phyloP scores from a whole-genome alignment of 2,797 vertebrate species.

The Sebastolobus alascanus region DNA sequence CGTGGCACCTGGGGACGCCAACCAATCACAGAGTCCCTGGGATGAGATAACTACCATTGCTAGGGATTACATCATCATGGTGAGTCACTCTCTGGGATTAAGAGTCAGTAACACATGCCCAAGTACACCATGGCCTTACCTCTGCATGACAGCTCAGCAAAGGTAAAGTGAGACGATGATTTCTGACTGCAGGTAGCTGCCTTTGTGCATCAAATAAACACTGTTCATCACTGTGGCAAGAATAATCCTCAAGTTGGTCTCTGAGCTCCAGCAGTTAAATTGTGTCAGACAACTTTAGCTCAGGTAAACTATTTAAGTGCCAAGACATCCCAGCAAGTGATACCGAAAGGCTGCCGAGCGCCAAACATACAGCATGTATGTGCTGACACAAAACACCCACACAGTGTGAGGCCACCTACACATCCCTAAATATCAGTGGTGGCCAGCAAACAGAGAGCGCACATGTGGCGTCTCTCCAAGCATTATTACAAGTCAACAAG shows the following conservation, averaged over 20 bases:
- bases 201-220: conserved; percentile 26
- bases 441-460: conserved; percentile 8
- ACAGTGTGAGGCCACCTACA: not conserved
- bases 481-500: not conserved
- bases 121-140: conserved; percentile 35
- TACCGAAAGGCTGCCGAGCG: not conserved
- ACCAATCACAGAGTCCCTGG: conserved; percentile 61
- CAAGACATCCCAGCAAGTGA: conserved; percentile 7
- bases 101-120: conserved; percentile 48
- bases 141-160: conserved; percentile 46
- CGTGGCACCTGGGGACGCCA: conserved; percentile 61
- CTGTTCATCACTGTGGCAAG: not conserved
- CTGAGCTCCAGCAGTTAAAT: conserved; percentile 26
- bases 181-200: not conserved
- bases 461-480: not conserved
- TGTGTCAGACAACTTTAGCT: conserved; percentile 25
- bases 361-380: not conserved
- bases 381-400: not conserved
- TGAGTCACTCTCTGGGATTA: conserved; percentile 78
- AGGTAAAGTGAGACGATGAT: conserved; percentile 14
- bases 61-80: conserved; percentile 80
- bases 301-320: conserved; percentile 4
- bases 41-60: conserved; percentile 74
- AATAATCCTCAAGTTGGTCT: conserved; percentile 18
- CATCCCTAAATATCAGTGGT: not conserved